phyloP scores from a whole-genome alignment of 2,888 invertebrate genomes.

The Mythimna ferrago region DNA sequence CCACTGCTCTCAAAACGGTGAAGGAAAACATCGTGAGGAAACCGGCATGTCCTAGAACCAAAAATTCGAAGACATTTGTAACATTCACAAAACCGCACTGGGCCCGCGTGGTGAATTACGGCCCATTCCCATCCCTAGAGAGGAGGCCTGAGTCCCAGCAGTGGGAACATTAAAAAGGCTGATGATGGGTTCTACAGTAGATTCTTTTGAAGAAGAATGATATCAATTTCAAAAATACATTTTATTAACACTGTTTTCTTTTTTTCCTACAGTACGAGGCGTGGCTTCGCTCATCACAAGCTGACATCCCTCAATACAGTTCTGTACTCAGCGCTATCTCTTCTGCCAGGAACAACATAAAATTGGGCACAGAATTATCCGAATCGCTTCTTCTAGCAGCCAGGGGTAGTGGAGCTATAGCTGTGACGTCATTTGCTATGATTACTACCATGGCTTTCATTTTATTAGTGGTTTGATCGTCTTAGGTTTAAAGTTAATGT shows the following conservation, averaged over 20 bases:
- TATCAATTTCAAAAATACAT: too few relatives aligned
- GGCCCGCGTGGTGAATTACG: too few relatives aligned
- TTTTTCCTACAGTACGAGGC: conserved; percentile 76
- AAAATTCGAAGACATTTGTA: too few relatives aligned
- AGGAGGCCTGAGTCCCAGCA: too few relatives aligned
- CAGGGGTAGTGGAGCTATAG: conserved; percentile 70
- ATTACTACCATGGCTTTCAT: conserved; percentile 63
- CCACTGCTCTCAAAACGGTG: too few relatives aligned
- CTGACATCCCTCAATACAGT: conserved; percentile 71
- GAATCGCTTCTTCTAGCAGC: conserved; percentile 75
- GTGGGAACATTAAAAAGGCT: too few relatives aligned
- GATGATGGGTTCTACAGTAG: too few relatives aligned
- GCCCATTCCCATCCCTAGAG: too few relatives aligned
- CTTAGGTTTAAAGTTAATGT: conserved; percentile 6
- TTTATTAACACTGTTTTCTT: neutral
- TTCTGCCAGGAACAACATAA: conserved; percentile 79
- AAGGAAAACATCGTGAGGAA: too few relatives aligned
- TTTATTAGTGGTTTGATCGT: conserved; percentile 55
- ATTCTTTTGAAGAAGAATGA: neutral
- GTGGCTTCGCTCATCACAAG: conserved; percentile 80
- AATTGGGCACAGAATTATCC: conserved; percentile 81
- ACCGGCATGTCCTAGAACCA: too few relatives aligned
- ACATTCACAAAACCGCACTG: too few relatives aligned
- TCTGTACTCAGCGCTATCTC: conserved; percentile 75
- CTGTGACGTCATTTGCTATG: conserved; percentile 70